phyloP scores from a whole-genome alignment of 2,797 vertebrate genomes.

The Margarornis squamiger region DNA sequence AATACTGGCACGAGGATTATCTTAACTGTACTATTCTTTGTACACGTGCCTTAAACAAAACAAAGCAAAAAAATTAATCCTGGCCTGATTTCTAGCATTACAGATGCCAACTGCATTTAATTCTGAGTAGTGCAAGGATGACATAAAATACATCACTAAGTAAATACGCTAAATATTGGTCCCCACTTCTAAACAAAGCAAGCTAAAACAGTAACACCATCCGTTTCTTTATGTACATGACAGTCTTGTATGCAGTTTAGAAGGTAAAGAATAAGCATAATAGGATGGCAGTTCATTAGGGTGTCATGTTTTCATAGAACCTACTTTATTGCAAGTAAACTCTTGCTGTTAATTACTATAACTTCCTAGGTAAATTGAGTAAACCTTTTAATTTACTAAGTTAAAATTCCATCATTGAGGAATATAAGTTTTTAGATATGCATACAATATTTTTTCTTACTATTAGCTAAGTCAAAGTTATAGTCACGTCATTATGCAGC shows the following conservation, averaged over 20 bases:
- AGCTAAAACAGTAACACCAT: background rate
- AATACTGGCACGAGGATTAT: background rate
- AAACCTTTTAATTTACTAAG: conserved; percentile 63
- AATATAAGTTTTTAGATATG: conserved; percentile 6
- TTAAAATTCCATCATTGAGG: conserved; percentile 48
- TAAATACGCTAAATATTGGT: background rate
- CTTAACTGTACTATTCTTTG: background rate
- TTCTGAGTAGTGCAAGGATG: background rate
- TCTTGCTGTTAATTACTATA: conserved; percentile 47
- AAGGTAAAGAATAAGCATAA: background rate
- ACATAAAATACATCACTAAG: background rate
- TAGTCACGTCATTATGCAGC: conserved; percentile 56
- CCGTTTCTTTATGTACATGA: background rate
- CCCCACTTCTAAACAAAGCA: background rate
- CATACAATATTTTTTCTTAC: background rate
- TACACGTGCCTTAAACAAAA: background rate
- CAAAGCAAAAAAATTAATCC: background rate
- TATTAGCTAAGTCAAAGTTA: conserved; percentile 42
- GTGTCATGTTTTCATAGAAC: background rate
- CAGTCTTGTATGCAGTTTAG: background rate
- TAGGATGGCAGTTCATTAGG: background rate
- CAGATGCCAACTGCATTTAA: background rate
- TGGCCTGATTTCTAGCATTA: background rate
- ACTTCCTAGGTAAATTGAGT: conserved; percentile 53
- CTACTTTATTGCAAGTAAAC: background rate